Evolutionary conservation across 2,888 invertebrate species (phyloP), one percentile per base, ranked within the genome.

Genomic region (Apodemia zela): DNA sequence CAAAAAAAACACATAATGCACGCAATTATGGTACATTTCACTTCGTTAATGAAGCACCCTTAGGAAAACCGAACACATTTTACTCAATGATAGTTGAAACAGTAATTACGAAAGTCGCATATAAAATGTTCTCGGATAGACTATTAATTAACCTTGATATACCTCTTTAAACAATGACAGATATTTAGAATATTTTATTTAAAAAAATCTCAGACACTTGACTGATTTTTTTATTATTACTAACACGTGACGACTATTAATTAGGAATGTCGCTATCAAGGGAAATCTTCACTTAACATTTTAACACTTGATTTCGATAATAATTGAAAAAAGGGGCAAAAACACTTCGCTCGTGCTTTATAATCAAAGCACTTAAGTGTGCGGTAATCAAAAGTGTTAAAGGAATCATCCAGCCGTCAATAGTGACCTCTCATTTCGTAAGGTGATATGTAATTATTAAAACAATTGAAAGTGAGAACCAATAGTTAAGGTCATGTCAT

Each of bases 381-480:
- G 57, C n/a, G 25, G 57, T 57, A 57, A 57, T 57, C 29, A 29
- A n/a, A 25, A 57, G 47, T 57, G 29, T 57, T 29, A 57, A 57
- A 57, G 57, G 57, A 57, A 57, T 57, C 57, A 57, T 38, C 45
- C 45, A 18, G 29, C 79, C 79, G 77, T 79, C 75, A 74, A 29
- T 45, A 67, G 45, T 81, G 86, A 86, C 86, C 87, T 87, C 83
- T 84, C 71, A 76, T 77, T 78, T 76, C 73, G 75, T 73, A 78
- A 77, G 73, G 73, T 62, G 64, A 65, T 63, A 73, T 71, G 71
- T 67, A 73, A 75, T 77, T 77, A 78, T 75, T 83, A 83, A 88
- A 87, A 87, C 88, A 88, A 88, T 87, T 85, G 88, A 86, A 85
- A 87, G 87, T 81, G 78, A 79, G 76, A 73, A 69, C 74, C 71